Evolutionary conservation across 2,797 vertebrate species (phyloP).

Genomic region (Acropternis orthonyx): DNA sequence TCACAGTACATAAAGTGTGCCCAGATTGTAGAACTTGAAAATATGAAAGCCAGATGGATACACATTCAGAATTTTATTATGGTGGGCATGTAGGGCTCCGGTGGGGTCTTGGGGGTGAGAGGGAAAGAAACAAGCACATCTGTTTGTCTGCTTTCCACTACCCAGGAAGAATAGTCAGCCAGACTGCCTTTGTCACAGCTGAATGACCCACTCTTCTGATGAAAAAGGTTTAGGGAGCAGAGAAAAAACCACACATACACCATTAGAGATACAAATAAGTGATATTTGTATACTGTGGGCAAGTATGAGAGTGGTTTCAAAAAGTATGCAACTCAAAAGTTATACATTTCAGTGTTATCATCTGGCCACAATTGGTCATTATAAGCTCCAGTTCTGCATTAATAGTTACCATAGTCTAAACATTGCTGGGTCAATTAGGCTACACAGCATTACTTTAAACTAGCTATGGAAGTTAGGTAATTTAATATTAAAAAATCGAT

Average conservation of each 20-base stretch:
- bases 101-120: neutral
- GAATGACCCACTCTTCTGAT: neutral
- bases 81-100: too few species aligned
- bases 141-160: neutral
- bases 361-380: rapidly evolving
- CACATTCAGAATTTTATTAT: neutral
- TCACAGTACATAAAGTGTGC: neutral
- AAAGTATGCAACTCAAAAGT: neutral
- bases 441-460: neutral
- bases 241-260: neutral
- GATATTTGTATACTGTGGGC: neutral
- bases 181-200: neutral
- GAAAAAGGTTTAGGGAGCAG: neutral
- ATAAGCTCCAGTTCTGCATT: neutral
- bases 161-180: neutral
- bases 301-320: neutral
- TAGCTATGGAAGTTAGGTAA: neutral
- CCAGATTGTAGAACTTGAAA: neutral
- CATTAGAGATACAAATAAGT: neutral
- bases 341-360: rapidly evolving
- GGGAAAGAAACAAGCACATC: neutral
- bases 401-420: neutral
- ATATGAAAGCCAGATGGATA: neutral
- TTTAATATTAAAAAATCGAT: neutral
- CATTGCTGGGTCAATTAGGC: neutral